Conservation (phyloP, 2,113 vertebrate genomes). For the Melanerpes formicivorus region DNA sequence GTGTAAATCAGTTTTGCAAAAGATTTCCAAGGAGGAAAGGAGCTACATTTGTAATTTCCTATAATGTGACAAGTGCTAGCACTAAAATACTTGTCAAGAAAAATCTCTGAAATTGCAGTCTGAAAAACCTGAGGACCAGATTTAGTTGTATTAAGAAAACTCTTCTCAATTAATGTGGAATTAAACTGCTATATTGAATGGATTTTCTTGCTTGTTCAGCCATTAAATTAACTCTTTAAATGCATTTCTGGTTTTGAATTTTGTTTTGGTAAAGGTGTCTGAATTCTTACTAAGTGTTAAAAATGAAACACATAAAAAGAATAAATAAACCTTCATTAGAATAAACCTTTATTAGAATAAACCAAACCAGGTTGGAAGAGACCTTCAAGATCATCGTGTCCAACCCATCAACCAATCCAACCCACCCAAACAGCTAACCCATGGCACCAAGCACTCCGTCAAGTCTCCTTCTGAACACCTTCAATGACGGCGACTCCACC, state of each 20-base stretch:
- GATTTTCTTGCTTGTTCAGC: conserved; percentile 13
- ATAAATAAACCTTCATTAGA: no score
- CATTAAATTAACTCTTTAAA: conserved; percentile 50
- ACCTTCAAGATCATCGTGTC: no score
- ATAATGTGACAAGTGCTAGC: background rate
- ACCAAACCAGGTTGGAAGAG: no score
- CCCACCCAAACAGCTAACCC: no score
- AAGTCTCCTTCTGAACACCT: no score
- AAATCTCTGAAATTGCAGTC: conserved; percentile 23
- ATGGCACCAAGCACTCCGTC: no score
- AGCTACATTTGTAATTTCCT: background rate
- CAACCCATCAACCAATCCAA: no score
- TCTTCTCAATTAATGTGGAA: background rate
- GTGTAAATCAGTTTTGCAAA: background rate
- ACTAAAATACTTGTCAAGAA: conserved; percentile 31
- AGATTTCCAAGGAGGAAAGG: background rate
- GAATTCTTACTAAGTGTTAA: background rate
- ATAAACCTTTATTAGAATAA: no score
- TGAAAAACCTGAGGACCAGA: background rate
- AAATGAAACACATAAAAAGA: background rate
- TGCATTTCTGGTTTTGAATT: conserved; percentile 40
- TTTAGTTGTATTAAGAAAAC: background rate
- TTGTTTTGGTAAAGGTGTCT: conserved; percentile 3
- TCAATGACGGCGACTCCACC: no score
- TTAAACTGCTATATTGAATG: background rate